A percentile compares a stretch with the other conserved stretches of the same genome.
Conservation (phyloP, 2,113 vertebrate species). For the Melanocharis versteri region DNA sequence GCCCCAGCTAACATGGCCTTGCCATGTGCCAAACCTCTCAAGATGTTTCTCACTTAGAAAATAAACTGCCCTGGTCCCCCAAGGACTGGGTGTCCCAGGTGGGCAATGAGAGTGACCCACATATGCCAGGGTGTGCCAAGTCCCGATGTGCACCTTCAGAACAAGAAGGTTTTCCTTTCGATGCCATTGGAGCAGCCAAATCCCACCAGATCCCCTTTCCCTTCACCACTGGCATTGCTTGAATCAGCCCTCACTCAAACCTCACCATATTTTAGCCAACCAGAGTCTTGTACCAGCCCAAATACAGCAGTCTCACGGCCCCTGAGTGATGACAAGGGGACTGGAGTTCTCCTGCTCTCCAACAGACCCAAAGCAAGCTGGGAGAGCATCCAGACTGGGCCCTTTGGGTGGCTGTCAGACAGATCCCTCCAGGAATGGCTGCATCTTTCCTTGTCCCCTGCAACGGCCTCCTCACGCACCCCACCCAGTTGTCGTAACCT, state of each 20-base stretch:
- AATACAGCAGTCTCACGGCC: fast-evolving
- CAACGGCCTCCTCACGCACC: neutral
- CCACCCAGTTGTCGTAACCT: neutral
- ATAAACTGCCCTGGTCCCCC: neutral
- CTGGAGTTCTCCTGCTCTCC: neutral
- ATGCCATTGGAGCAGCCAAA: neutral
- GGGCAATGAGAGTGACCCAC: neutral
- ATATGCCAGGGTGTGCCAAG: neutral
- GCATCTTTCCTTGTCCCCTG: neutral
- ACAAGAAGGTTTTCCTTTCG: neutral
- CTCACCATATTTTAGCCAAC: neutral
- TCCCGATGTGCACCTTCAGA: neutral
- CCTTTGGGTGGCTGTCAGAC: neutral
- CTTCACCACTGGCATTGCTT: neutral
- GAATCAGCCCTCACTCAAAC: neutral
- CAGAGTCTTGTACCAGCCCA: neutral
- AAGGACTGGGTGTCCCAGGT: neutral
- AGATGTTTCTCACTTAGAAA: neutral
- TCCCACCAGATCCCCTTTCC: neutral
- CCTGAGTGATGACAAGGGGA: neutral
- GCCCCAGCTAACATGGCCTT: neutral
- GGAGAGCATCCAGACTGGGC: neutral
- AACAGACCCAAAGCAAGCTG: neutral
- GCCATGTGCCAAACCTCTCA: neutral
- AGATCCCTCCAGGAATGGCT: neutral